Conservation (phyloP, 1,140 invertebrate species). For the Asobara japonica region DNA sequence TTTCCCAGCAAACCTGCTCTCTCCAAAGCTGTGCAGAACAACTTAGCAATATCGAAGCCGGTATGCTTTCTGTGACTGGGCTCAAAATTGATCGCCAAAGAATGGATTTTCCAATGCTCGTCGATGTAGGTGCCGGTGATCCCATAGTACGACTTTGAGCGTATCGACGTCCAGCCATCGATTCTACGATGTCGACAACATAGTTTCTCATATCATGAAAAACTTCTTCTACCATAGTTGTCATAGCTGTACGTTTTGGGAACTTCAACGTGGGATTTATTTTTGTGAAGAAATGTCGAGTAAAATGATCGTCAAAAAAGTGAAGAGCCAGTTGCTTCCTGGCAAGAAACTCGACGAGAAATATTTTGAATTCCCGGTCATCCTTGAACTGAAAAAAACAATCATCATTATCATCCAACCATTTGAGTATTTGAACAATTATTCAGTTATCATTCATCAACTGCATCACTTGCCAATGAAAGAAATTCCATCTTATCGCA, state of each 20-base stretch:
- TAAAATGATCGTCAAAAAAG: constrained; percentile 31
- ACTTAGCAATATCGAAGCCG: constrained; percentile 21
- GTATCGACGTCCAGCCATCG: constrained; percentile 33
- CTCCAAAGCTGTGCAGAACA: constrained; percentile 19
- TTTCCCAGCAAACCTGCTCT: constrained; percentile 21
- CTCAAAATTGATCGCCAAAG: constrained; percentile 29
- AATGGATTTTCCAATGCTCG: constrained; percentile 28
- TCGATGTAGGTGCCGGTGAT: constrained; percentile 34
- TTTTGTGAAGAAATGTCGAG: constrained; percentile 20
- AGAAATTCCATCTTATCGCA: too few species aligned
- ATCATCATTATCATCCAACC: too few species aligned
- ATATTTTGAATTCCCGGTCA: constrained; percentile 6
- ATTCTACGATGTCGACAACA: too few species aligned
- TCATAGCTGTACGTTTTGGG: constrained; percentile 25
- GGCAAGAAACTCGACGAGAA: constrained; percentile 15
- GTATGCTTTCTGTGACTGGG: constrained; percentile 27
- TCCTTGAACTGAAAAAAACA: constrained; percentile 13
- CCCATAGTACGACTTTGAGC: constrained; percentile 22
- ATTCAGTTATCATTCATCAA: too few species aligned
- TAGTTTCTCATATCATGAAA: too few species aligned
- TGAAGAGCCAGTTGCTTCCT: constrained; percentile 26
- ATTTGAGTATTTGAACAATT: too few species aligned
- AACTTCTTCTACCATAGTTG: neutral
- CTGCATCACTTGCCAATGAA: too few species aligned
- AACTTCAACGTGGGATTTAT: constrained; percentile 19